phyloP scores from a whole-genome alignment of 2,888 invertebrate species.

The Tetrapedia diversipes region DNA sequence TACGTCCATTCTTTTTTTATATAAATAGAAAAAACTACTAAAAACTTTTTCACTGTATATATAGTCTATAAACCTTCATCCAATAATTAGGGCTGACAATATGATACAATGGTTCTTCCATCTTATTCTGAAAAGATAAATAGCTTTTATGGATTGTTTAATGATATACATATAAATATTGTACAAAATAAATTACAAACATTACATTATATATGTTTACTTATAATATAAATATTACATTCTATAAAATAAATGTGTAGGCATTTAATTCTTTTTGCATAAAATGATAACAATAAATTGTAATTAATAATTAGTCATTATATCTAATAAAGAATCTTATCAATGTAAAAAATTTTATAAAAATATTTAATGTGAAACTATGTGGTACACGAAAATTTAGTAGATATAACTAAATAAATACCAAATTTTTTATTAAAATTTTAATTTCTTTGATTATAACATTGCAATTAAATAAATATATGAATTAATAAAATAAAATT shows the following conservation, averaged over 20 bases:
- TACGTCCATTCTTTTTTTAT: conserved; percentile 38
- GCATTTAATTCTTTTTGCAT: not conserved
- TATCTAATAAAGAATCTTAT: not conserved
- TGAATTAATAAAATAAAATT: not conserved
- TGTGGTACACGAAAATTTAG: not conserved
- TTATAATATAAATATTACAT: not conserved
- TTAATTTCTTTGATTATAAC: not conserved
- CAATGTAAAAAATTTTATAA: not conserved
- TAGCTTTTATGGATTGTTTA: conserved; percentile 1
- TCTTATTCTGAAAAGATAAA: conserved; percentile 63
- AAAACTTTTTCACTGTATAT: conserved; percentile 46
- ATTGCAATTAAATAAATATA: not conserved
- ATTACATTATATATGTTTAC: not conserved
- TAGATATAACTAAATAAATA: too few species aligned
- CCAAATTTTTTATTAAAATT: not conserved
- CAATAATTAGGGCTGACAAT: conserved; percentile 37
- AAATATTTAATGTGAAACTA: not conserved
- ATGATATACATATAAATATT: not conserved
- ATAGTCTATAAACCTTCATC: conserved; percentile 40
- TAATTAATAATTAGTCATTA: not conserved
- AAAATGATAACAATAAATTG: not conserved
- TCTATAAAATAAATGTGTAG: not conserved
- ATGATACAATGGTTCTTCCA: conserved; percentile 48
- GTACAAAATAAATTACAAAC: not conserved
- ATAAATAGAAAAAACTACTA: conserved; percentile 29